Percentiles rank a stretch among this genome's conserved stretches.
Conservation (phyloP, 2,113 vertebrate genomes). For the Desmodus rotundus region DNA sequence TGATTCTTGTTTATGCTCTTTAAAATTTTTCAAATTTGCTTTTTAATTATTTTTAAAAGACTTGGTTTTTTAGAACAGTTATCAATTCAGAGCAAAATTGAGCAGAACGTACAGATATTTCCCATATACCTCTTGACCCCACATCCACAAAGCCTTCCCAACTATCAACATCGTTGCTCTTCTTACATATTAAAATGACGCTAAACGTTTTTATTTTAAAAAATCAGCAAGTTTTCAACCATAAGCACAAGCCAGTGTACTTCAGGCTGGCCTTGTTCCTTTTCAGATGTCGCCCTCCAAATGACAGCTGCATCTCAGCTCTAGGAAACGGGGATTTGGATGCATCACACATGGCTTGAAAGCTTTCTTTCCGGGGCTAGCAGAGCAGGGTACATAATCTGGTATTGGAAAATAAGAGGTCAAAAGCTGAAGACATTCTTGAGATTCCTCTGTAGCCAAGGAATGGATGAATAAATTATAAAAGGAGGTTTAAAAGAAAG, state of each 20-base stretch:
- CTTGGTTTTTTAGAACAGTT: background rate
- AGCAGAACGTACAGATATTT: background rate
- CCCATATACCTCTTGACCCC: background rate
- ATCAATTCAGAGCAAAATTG: background rate
- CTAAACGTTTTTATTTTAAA: background rate
- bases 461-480: slow-evolving; percentile 75
- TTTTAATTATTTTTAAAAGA: background rate
- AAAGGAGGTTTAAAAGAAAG: slow-evolving; percentile 72
- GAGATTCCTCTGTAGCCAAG: slow-evolving; percentile 60
- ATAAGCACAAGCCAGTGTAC: background rate
- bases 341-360: background rate
- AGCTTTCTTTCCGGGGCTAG: background rate
- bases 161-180: background rate
- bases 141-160: background rate
- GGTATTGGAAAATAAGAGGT: slow-evolving; percentile 33
- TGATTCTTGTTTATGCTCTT: background rate
- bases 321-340: background rate
- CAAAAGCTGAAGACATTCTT: slow-evolving; percentile 33
- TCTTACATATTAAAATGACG: background rate
- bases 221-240: background rate
- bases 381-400: slow-evolving; percentile 1
- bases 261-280: background rate
- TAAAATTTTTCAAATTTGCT: background rate
- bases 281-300: background rate
- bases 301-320: background rate